Conservation (phyloP, 2,888 invertebrate genomes). For the Parasteatoda lunata region DNA sequence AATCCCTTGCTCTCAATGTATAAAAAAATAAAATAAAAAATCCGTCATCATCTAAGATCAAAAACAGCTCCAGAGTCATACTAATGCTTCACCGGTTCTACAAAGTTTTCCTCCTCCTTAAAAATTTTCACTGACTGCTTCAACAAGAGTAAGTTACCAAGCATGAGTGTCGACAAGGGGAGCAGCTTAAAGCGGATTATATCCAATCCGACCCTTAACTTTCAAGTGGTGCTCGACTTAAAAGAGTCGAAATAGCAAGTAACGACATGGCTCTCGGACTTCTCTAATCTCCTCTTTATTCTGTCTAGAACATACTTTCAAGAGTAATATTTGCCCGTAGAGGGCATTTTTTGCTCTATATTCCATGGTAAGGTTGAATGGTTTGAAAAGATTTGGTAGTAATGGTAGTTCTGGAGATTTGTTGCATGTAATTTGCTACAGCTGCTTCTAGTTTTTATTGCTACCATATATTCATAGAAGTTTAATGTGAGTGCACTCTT, state of each 20-base stretch:
- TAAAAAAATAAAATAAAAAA: too few species aligned
- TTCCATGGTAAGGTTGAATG: background rate
- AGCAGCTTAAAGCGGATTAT: slow-evolving; percentile 46
- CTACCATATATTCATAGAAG: background rate
- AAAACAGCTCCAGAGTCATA: background rate
- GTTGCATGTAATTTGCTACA: slow-evolving; percentile 28
- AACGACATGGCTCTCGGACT: slow-evolving; percentile 10
- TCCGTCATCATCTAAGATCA: background rate
- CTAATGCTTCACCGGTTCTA: background rate
- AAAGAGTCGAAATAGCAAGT: slow-evolving; percentile 19
- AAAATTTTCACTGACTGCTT: slow-evolving; percentile 10
- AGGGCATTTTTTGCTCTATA: background rate
- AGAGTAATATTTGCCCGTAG: slow-evolving; percentile 22
- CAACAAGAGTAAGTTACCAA: background rate
- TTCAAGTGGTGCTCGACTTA: slow-evolving; percentile 55
- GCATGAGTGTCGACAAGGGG: background rate
- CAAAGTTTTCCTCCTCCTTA: slow-evolving; percentile 10
- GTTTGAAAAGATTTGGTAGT: background rate
- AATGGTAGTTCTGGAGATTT: background rate
- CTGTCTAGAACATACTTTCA: slow-evolving; percentile 8
- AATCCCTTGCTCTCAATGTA: too few species aligned
- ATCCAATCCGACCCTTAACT: slow-evolving; percentile 40
- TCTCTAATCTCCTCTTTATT: slow-evolving; percentile 5
- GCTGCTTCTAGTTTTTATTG: slow-evolving; percentile 8
- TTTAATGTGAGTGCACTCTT: too few species aligned